Evolutionary conservation across 2,888 invertebrate species (phyloP), one percentile per base, ranked within the genome.

Genomic region (Ennomos quercinarius): DNA sequence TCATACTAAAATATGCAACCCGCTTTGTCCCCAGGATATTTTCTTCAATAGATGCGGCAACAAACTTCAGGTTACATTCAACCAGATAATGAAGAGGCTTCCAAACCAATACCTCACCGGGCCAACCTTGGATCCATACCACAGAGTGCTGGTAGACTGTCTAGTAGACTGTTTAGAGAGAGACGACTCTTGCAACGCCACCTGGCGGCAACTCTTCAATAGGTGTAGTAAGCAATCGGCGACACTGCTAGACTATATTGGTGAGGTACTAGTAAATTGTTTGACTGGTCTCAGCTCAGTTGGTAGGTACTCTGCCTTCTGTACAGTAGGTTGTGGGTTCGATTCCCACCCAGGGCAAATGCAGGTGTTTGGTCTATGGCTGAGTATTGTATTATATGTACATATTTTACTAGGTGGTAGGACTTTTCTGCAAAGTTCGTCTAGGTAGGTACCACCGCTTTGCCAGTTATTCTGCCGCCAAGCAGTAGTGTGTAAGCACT

Each of bases 131-230:
- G 92, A 92, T 57, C 76, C 84, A 0, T 91, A 87, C 68, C 81
- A 90, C 70, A 85, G 90, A 49, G 95, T 95, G 76, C 85, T 96
- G 59, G 89, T 94, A 46, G 93, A 94, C 49, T 93, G 94, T 66
- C 80, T 96, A 44, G 84, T 94, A 8, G 93, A 93, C 61, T 95
- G 96, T 75, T 85, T 96, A 41, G 81, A 81, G 27, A 86, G 87
- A 50, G 96, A 96, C 67, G 93, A 93, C 63, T 94, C 94, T 0
- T 95, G 95, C 71, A 95, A 95, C 70, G 93, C 93, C 46, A 92
- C 93, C 0, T 96, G 96, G 96, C 93, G 93, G 71, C 95, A 95
- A 70, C 81, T 95, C 49, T 96, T 96, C 83, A 85, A 93, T 36
- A 95, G 95, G 75, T 93, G 96, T 74, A 90, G 95, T 17, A 91